A percentile compares a stretch with the other conserved stretches of the same genome.
These are phyloP conservation scores for Apamea sordens DNA, from an alignment of 2,888 invertebrate genomes.

Conservation along the genomic window DNA sequence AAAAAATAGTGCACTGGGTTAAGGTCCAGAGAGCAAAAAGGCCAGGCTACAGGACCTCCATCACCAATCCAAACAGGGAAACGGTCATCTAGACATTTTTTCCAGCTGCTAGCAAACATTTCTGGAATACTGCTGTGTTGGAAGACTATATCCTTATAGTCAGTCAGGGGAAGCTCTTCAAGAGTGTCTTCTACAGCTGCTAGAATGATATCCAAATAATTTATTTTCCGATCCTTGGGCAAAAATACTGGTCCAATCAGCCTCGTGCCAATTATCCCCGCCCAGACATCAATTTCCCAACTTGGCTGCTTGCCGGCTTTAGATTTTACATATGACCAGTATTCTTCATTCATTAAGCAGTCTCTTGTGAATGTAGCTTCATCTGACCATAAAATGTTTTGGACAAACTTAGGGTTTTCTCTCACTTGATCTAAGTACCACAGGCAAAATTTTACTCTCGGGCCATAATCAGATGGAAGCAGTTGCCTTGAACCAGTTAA, in stretches of 20 bases:
- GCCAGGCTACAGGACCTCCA: constrained; percentile 21
- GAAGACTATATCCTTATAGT: constrained; percentile 23
- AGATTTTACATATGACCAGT: constrained; percentile 16
- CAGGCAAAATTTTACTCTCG: constrained; percentile 30
- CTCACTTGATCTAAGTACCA: constrained; percentile 25
- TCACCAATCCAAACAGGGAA: constrained; percentile 30
- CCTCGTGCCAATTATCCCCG: constrained; percentile 15
- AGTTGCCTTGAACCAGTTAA: background rate
- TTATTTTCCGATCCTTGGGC: constrained; percentile 1
- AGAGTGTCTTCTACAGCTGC: constrained; percentile 1
- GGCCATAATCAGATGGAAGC: background rate
- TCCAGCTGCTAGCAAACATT: constrained; percentile 11
- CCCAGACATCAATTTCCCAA: constrained; percentile 30
- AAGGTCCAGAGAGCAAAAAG: constrained; percentile 4
- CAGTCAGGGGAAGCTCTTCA: background rate
- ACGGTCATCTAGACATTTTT: constrained; percentile 10
- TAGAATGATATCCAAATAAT: constrained; percentile 22
- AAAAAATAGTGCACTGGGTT: constrained; percentile 28
- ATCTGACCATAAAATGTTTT: constrained; percentile 32
- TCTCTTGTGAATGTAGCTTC: constrained; percentile 20
- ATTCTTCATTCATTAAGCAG: constrained; percentile 8
- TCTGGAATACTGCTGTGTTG: constrained; percentile 15
- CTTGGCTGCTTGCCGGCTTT: background rate
- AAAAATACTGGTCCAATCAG: constrained; percentile 38
- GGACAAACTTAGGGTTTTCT: constrained; percentile 7